Conservation (phyloP, 1,140 invertebrate genomes). For the Diploscapter pachys region DNA sequence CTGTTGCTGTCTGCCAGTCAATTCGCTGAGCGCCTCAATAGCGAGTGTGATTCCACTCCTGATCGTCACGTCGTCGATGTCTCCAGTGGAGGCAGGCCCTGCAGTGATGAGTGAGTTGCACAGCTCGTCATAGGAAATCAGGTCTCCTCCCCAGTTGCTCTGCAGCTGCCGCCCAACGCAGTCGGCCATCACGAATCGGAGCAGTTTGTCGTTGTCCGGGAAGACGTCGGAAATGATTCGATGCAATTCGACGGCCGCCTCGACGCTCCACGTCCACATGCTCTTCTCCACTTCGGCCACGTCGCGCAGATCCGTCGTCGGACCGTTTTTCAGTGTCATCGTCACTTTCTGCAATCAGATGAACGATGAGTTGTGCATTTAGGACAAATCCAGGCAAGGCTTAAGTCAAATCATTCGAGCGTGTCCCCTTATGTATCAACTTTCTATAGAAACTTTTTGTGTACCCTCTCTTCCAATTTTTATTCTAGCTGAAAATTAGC, state of each 20-base stretch:
- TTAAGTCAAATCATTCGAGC: too few relatives aligned
- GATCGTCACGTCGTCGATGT: too few relatives aligned
- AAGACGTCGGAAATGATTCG: slow-evolving; percentile 45
- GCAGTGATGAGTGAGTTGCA: slow-evolving; percentile 29
- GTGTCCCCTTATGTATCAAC: too few relatives aligned
- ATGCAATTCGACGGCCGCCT: slow-evolving; percentile 16
- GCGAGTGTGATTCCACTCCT: too few relatives aligned
- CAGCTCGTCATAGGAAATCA: slow-evolving; percentile 40
- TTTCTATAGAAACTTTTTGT: too few relatives aligned
- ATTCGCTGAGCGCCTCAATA: too few relatives aligned
- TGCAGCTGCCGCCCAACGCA: slow-evolving; percentile 41
- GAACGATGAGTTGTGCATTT: too few relatives aligned
- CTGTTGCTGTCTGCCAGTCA: slow-evolving; percentile 6
- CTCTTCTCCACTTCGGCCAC: not conserved
- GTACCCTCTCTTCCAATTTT: too few relatives aligned
- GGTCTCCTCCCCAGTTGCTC: slow-evolving; percentile 25
- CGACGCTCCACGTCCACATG: slow-evolving; percentile 1
- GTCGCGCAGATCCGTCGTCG: not conserved
- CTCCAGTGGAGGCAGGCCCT: too few relatives aligned
- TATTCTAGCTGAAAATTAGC: not conserved
- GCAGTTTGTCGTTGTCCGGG: slow-evolving; percentile 35
- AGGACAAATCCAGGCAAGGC: too few relatives aligned
- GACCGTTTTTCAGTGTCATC: not conserved
- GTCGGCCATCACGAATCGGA: slow-evolving; percentile 45
- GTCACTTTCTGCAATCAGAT: not conserved